A percentile compares a stretch with the other conserved stretches of the same genome.
Conservation (phyloP, 2,797 vertebrate species). For the Coregonus ussuriensis region DNA sequence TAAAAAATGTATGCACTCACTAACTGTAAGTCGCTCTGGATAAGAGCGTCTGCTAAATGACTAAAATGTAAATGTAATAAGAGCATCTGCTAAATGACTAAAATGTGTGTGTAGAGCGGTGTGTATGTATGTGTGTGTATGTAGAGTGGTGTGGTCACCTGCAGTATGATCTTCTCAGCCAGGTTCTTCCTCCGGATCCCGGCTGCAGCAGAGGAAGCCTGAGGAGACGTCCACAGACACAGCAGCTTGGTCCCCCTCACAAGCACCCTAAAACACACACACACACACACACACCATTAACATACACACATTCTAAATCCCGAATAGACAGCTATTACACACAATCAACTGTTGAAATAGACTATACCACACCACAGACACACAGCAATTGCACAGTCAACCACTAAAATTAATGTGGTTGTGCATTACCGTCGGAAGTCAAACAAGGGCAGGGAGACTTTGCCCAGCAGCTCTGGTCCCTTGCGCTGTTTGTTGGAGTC, state of each 20-base stretch:
- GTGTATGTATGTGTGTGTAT: not conserved
- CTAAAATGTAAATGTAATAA: too few species aligned
- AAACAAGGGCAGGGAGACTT: slow-evolving; percentile 91
- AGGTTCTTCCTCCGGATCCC: slow-evolving; percentile 75
- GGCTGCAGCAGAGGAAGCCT: slow-evolving; percentile 60
- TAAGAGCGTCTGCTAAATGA: too few species aligned
- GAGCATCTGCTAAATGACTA: too few species aligned
- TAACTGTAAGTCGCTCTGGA: too few species aligned
- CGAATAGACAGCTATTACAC: not conserved
- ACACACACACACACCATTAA: slow-evolving; percentile 9
- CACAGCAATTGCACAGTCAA: not conserved
- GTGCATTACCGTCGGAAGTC: slow-evolving; percentile 88
- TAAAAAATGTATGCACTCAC: too few species aligned
- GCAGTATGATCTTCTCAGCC: slow-evolving; percentile 86
- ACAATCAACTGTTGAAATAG: not conserved
- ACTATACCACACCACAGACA: not conserved
- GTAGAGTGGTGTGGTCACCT: slow-evolving; percentile 72
- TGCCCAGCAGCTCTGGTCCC: slow-evolving; percentile 88
- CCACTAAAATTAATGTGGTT: not conserved
- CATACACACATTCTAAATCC: not conserved
- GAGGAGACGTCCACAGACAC: slow-evolving; percentile 84
- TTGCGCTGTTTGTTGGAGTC: slow-evolving; percentile 96
- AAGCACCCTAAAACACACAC: slow-evolving; percentile 77
- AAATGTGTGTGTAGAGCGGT: too few species aligned
- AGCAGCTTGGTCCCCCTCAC: slow-evolving; percentile 86